These are phyloP conservation scores for Cyanoliseus patagonus DNA, from an alignment of 2,113 vertebrate genomes.

Conservation along the genomic window DNA sequence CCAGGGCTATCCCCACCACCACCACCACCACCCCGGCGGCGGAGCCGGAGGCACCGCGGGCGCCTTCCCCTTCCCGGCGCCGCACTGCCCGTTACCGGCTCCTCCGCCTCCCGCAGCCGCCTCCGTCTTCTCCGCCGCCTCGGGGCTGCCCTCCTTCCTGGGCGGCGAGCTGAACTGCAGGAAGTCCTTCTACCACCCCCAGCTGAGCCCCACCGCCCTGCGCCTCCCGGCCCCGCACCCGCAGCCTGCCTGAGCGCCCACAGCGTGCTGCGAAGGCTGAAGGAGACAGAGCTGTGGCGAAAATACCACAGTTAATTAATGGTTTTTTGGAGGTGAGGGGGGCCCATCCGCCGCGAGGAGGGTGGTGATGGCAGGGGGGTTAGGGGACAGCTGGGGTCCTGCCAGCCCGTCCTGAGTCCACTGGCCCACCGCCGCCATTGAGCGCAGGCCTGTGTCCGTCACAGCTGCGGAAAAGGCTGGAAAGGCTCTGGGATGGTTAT, in stretches of 20 bases:
- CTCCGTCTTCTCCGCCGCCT: slow-evolving; percentile 81
- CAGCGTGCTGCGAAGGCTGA: not conserved
- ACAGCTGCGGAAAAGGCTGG: not conserved
- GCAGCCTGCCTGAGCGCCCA: not conserved
- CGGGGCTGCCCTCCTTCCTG: slow-evolving; percentile 86
- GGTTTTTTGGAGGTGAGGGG: not conserved
- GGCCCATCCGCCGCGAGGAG: not conserved
- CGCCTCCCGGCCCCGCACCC: too few relatives aligned
- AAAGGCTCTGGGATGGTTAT: not conserved
- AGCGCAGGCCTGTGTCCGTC: rapidly evolving
- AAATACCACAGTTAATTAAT: not conserved
- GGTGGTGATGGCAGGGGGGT: not conserved
- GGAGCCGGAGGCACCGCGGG: slow-evolving; percentile 39
- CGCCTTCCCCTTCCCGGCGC: slow-evolving; percentile 86
- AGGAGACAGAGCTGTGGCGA: not conserved
- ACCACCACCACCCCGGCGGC: slow-evolving; percentile 23
- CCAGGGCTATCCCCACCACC: slow-evolving; percentile 59
- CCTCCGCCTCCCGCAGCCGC: slow-evolving; percentile 77
- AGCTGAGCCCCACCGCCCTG: not conserved
- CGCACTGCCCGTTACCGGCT: slow-evolving; percentile 80
- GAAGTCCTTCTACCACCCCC: slow-evolving; percentile 77
- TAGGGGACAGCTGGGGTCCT: too few relatives aligned
- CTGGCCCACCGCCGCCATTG: too few relatives aligned
- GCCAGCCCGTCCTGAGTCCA: not conserved
- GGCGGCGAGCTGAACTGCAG: slow-evolving; percentile 83